Base-by-base conservation (phyloP, 1,140 invertebrate species). In the Pissodes strobi region DNA sequence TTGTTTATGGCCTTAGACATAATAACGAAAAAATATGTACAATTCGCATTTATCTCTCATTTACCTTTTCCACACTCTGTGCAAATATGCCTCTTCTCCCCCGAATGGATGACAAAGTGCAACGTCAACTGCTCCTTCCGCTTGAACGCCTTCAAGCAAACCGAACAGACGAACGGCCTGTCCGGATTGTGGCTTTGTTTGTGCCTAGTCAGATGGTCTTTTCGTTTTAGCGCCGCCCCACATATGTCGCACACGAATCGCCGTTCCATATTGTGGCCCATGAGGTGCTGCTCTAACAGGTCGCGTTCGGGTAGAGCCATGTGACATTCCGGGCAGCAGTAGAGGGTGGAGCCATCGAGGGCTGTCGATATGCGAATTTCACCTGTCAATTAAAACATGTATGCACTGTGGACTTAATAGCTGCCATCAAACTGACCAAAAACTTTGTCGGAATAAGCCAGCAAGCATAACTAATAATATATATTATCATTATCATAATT, bases 191-290 rank as follows among this genome's bases (percentile, higher is more conserved):
- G 90, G 52, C 87, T 89, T 71, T 91, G 89, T 73, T 91, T 91
- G 78, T 92, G 90, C 17, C 90, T 84, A 4, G 89, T 90, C 34
- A 92, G 75, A 72, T 92, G 90, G 76, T 91, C 90, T 76, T 92
- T 92, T 23, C 90, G 83, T 72, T 93, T 92, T 5, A 93, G 77
- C 6, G 89, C 90, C 13, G 90, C 90, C 58, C 91, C 91, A 69
- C 91, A 93, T 21, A 92, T 92, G 73, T 92, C 90, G 78, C 90
- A 93, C 17, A 93, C 90, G 71, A 92, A 93, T 72, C 86, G 82
- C 69, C 89, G 82, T 71, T 92, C 90, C 69, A 91, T 82, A 39
- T 89, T 92, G 75, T 93, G 91, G 1, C 90, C 90, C 12, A 91
- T 82, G 10, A 92, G 76, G 77, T 93, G 90, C 57, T 92, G 89